Evolutionary conservation across 2,888 invertebrate genomes (phyloP), one percentile per base, ranked within the genome.

Genomic region (Eristalinus sepulchralis): DNA sequence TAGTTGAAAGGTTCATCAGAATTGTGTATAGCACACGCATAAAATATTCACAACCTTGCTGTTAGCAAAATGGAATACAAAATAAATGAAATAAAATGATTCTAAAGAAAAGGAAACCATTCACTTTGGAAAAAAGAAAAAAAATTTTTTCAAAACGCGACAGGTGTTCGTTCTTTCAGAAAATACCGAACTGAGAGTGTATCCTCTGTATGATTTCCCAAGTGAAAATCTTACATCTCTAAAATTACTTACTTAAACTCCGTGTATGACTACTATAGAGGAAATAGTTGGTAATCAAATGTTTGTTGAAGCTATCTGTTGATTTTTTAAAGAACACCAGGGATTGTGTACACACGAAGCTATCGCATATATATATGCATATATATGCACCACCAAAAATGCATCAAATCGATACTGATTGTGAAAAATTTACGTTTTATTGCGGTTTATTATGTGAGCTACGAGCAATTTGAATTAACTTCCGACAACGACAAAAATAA

Each of bases 361-460:
- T 70, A 70, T 70, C 60, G 72, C 24, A 57, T 22, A 17, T 22
- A 39, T 27, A 70, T 17, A 47, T 53, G 68, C 57, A 39, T n/a
- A n/a, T n/a, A n/a, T n/a, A n/a, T n/a, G n/a, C n/a, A n/a, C n/a
- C n/a, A n/a, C n/a, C n/a, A n/a, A n/a, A 68, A 79, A 79, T 64
- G 68, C 73, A 84, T 75, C 39, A 62, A 84, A 80, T 84, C 80
- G 83, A 84, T 84, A 79, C 79, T 83, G 68, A 83, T 73, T 75
- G 70, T 70, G 34, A 59, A 33, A 33, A 62, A 33, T 59, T 36
- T 20, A n/a, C 39, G 66, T 66, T 39, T 20, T 27, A 11, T 39
- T 55, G 17, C 24, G 53, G n/a, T 17, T 31, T 17, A 55, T 53
- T 31, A n/a, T 57, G 36, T 22, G 68, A 55, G n/a, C n/a, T n/a